A percentile compares a stretch with the other conserved stretches of the same genome.
Conservation (phyloP, 1,140 invertebrate genomes). For the Zaprionus davidi region DNA sequence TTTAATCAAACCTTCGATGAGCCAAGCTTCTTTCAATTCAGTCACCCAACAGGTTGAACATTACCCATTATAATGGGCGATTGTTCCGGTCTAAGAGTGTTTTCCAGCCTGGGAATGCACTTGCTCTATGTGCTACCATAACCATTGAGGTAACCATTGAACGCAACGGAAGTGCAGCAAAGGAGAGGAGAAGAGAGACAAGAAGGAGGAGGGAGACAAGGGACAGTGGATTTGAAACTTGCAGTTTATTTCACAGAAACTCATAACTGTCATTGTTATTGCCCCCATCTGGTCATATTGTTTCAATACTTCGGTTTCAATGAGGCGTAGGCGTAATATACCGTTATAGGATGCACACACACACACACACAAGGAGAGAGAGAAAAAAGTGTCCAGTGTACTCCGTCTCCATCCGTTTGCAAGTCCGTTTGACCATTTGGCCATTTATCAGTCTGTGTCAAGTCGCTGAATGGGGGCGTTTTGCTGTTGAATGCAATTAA, state of each 20-base stretch:
- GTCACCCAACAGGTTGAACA: not conserved
- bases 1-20: slow-evolving; percentile 5
- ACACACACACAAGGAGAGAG: not conserved
- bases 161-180: not conserved
- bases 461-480: slow-evolving; percentile 67
- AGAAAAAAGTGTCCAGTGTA: slow-evolving; percentile 1
- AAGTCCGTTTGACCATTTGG: slow-evolving; percentile 30
- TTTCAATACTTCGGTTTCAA: slow-evolving; percentile 53
- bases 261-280: slow-evolving; percentile 62
- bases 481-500: slow-evolving; percentile 67
- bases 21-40: not conserved
- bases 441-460: slow-evolving; percentile 72
- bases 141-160: slow-evolving; percentile 1
- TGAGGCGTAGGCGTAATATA: slow-evolving; percentile 60
- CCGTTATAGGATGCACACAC: not conserved
- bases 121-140: not conserved
- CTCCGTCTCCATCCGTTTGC: slow-evolving; percentile 26
- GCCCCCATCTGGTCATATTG: slow-evolving; percentile 52
- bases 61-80: not conserved
- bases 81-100: not conserved
- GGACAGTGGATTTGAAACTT: not conserved
- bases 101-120: not conserved
- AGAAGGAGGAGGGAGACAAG: not conserved
- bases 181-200: not conserved
- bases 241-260: slow-evolving; percentile 37